Percentiles rank a stretch among this genome's conserved stretches.
These are phyloP conservation scores for Stenodera caucasica DNA, from an alignment of 2,888 invertebrate species.

Conservation along the genomic window DNA sequence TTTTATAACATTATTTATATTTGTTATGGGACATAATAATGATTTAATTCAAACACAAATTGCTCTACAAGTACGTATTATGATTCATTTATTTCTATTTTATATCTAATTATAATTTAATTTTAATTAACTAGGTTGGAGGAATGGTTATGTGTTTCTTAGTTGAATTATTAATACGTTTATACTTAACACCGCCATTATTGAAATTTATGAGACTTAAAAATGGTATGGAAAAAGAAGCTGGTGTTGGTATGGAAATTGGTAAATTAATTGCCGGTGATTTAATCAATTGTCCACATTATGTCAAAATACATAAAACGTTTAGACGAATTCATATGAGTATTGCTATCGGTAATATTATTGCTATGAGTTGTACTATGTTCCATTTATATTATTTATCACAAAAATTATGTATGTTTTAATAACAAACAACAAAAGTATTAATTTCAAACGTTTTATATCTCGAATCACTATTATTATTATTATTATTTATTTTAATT, in stretches of 20 bases:
- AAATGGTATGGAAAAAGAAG: constrained; percentile 72
- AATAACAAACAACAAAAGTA: constrained; percentile 6
- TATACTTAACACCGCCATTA: constrained; percentile 75
- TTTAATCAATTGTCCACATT: constrained; percentile 76
- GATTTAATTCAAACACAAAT: constrained; percentile 56
- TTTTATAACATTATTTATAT: constrained; percentile 71
- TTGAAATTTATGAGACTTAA: constrained; percentile 73
- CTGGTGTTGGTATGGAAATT: constrained; percentile 78
- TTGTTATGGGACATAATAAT: constrained; percentile 65
- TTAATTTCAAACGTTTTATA: not conserved
- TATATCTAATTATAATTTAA: not conserved
- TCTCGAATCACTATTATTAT: constrained; percentile 1
- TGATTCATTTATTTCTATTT: too few species aligned
- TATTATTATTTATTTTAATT: not conserved
- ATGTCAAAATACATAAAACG: constrained; percentile 70
- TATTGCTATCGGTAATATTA: constrained; percentile 80
- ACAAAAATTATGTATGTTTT: constrained; percentile 36
- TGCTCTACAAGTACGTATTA: constrained; percentile 59
- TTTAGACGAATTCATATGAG: constrained; percentile 78
- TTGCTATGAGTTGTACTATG: constrained; percentile 67
- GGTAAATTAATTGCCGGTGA: constrained; percentile 73
- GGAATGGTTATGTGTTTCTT: constrained; percentile 68
- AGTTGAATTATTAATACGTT: constrained; percentile 74
- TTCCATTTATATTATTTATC: constrained; percentile 68
- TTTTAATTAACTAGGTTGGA: constrained; percentile 59